Percentiles rank a stretch among this genome's conserved stretches.
These are phyloP conservation scores for Dolichopus griseipennis DNA, from an alignment of 2,888 invertebrate genomes.

Conservation along the genomic window DNA sequence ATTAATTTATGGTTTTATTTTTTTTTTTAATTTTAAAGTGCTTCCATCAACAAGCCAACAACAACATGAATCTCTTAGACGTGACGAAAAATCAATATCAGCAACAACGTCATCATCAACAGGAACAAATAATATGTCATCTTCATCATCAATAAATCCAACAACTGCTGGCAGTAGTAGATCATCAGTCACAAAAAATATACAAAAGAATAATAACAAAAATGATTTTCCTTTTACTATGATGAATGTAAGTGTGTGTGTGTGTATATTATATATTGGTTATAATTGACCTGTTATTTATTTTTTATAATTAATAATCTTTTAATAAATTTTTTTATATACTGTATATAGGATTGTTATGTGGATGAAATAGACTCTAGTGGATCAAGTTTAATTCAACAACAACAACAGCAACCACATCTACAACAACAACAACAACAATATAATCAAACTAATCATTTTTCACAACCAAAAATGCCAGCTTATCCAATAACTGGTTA, in stretches of 20 bases:
- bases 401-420: background rate
- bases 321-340: no score
- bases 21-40: slow-evolving; percentile 34
- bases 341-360: background rate
- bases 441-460: slow-evolving; percentile 27
- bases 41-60: slow-evolving; percentile 35
- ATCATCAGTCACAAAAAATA: slow-evolving; percentile 25
- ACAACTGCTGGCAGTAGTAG: slow-evolving; percentile 29
- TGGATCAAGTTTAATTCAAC: background rate
- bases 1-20: slow-evolving; percentile 11
- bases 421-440: slow-evolving; percentile 19
- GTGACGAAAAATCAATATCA: slow-evolving; percentile 14
- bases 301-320: no score
- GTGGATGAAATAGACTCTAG: background rate
- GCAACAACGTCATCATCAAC: slow-evolving; percentile 13
- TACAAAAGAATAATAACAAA: background rate
- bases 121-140: background rate
- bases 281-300: no score
- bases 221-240: background rate
- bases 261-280: no score
- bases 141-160: slow-evolving; percentile 20
- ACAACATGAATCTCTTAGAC: slow-evolving; percentile 17
- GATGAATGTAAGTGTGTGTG: background rate
- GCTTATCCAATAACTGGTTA: slow-evolving; percentile 40
- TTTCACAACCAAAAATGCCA: slow-evolving; percentile 41